Base-by-base conservation (phyloP, 1,140 invertebrate genomes). In the Frieseomelitta varia region DNA sequence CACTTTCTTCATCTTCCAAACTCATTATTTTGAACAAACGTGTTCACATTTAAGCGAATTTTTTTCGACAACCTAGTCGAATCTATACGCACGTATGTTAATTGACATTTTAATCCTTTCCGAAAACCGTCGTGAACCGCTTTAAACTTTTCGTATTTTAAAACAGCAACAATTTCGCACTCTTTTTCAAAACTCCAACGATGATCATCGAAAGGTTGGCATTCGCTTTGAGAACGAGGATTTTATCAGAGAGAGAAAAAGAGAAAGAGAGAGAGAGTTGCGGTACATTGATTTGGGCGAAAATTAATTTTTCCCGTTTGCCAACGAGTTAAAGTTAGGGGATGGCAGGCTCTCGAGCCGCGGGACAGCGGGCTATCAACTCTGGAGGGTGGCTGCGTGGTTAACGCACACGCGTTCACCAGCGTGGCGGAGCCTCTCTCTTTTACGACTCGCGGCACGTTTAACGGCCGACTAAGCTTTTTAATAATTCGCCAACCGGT, bases 391-490 rank as follows among this genome's bases (percentile, higher is more conserved):
- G 47, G 75, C 56, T 47, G 39, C 30, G 65, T 24, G 51, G 68
- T 79, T 73, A n/a, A 72, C 78, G 34, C 77, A 24, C 58, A 67
- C 83, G 71, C 47, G 68, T 34, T 17, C 78, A 74, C 24, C 19
- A 47, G n/a, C 51, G 39, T 51, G 39, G 39, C 24, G 53, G 76
- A 47, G 39, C 39, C 39, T 63, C 83, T 10, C 81, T 80, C 83
- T 92, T 93, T 92, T 92, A 93, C 89, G 90, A 92, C 78, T 89
- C 71, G 84, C 88, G 85, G 81, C 84, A 82, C 85, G 86, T 88
- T 94, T 94, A 94, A 93, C 92, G 93, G 90, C 76, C 91, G 90
- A 91, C 89, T 92, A 91, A 92, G 92, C 92, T 94, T 94, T 94
- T 94, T 94, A 93, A 94, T 94, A 94, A 93, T 94, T 92, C 87